Percentiles rank a stretch among this genome's conserved stretches.
Conservation (phyloP, 2,797 vertebrate species). For the Sebastes glaucus region DNA sequence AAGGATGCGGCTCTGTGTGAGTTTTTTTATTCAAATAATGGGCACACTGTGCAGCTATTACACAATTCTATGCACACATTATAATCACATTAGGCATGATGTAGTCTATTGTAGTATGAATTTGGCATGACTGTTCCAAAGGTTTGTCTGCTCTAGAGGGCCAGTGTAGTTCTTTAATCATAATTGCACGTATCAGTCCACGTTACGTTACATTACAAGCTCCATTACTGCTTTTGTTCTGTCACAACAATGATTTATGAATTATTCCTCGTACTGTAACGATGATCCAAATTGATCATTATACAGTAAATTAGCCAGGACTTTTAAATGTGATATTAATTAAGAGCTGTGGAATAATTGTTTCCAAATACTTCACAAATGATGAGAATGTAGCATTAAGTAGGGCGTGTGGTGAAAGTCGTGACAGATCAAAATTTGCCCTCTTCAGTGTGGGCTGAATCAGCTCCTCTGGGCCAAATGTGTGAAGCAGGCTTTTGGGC, state of each 20-base stretch:
- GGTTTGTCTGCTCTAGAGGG: neutral
- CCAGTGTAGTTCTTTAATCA: slow-evolving; percentile 8
- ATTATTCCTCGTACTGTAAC: slow-evolving; percentile 3
- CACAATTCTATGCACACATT: slow-evolving; percentile 25
- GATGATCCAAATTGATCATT: slow-evolving; percentile 13
- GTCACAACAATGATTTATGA: slow-evolving; percentile 13
- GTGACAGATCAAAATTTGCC: slow-evolving; percentile 53
- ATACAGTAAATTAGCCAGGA: slow-evolving; percentile 1
- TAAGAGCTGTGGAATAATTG: neutral
- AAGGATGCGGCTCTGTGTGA: neutral
- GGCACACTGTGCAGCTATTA: slow-evolving; percentile 26
- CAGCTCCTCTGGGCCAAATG: slow-evolving; percentile 64
- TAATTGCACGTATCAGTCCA: slow-evolving; percentile 42
- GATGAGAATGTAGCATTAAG: slow-evolving; percentile 25
- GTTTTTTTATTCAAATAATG: slow-evolving; percentile 41
- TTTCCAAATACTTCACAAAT: slow-evolving; percentile 23
- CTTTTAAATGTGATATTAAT: slow-evolving; percentile 18
- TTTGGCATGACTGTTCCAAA: slow-evolving; percentile 17
- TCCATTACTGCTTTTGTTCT: slow-evolving; percentile 22
- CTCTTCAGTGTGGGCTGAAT: slow-evolving; percentile 62
- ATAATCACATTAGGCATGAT: slow-evolving; percentile 39
- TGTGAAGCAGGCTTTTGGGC: slow-evolving; percentile 63
- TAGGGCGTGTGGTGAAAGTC: slow-evolving; percentile 36
- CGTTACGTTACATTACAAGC: neutral
- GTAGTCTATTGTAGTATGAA: slow-evolving; percentile 19